These are phyloP conservation scores for Cyclura pinguis DNA, from an alignment of 2,797 vertebrate species.

Conservation along the genomic window DNA sequence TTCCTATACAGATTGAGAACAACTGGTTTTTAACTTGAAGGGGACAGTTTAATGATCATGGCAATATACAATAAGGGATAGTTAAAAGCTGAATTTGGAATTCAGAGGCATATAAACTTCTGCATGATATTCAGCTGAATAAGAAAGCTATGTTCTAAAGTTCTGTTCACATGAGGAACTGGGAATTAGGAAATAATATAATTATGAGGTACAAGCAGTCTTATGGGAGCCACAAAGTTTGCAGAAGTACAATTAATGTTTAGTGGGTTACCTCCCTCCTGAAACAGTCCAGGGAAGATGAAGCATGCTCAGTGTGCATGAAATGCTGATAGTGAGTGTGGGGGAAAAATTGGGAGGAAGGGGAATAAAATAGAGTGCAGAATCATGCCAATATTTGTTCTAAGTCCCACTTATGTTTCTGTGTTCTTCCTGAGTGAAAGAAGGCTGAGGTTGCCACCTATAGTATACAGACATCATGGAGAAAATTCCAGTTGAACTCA, in stretches of 20 bases:
- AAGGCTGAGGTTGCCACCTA: neutral
- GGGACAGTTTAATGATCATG: too few relatives aligned
- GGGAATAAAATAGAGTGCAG: neutral
- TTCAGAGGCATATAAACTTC: too few relatives aligned
- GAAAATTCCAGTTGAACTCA: neutral
- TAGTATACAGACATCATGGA: neutral
- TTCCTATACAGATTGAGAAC: too few relatives aligned
- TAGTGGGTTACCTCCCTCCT: neutral
- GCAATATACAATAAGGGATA: too few relatives aligned
- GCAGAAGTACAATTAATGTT: neutral
- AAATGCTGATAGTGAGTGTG: neutral
- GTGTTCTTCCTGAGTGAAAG: neutral
- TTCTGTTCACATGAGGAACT: too few relatives aligned
- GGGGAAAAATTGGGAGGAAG: neutral
- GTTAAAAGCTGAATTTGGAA: too few relatives aligned
- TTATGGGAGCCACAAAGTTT: neutral
- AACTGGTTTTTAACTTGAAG: too few relatives aligned
- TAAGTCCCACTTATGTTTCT: neutral
- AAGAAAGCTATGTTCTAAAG: too few relatives aligned
- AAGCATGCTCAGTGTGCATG: neutral
- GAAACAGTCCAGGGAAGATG: neutral
- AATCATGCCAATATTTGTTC: neutral
- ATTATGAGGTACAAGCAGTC: neutral
- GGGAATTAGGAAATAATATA: too few relatives aligned
- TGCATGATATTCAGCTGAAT: too few relatives aligned